Evolutionary conservation across 2,113 vertebrate species (phyloP).

Genomic region (Clarias gariepinus): DNA sequence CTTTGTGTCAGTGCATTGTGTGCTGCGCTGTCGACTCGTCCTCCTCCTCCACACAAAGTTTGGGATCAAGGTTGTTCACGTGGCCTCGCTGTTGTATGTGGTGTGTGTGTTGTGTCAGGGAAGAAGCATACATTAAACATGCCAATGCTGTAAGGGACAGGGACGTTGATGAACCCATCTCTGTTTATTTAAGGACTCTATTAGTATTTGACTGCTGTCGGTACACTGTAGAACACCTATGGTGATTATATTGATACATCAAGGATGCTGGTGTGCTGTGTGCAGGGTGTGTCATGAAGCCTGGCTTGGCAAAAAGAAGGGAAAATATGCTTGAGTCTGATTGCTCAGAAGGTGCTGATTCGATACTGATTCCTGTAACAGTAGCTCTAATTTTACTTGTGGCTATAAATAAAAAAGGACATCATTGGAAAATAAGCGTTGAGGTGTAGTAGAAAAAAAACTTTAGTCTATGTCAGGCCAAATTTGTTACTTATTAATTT

Average conservation of each 20-base stretch:
- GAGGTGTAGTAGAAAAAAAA: too few species aligned
- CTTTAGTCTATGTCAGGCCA: too few species aligned
- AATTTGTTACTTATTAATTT: too few species aligned
- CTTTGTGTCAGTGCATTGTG: not conserved
- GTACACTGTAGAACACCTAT: not conserved
- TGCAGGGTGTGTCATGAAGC: not conserved
- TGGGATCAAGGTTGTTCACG: not conserved
- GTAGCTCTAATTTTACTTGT: not conserved
- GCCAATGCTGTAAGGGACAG: not conserved
- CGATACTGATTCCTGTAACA: not conserved
- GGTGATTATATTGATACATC: not conserved
- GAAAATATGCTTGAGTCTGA: not conserved
- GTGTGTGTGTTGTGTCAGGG: constrained; percentile 8
- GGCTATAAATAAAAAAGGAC: not conserved
- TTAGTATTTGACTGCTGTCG: not conserved
- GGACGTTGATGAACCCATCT: not conserved
- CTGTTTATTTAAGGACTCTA: not conserved
- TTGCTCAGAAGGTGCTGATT: not conserved
- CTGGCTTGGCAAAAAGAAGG: not conserved
- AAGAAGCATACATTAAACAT: not conserved
- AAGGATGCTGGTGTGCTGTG: not conserved
- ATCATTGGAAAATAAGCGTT: too few species aligned
- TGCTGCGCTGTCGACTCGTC: not conserved
- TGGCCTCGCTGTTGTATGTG: not conserved
- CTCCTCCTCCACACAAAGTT: not conserved